Conservation (phyloP, 2,113 vertebrate species). For the Meleagris gallopavo region DNA sequence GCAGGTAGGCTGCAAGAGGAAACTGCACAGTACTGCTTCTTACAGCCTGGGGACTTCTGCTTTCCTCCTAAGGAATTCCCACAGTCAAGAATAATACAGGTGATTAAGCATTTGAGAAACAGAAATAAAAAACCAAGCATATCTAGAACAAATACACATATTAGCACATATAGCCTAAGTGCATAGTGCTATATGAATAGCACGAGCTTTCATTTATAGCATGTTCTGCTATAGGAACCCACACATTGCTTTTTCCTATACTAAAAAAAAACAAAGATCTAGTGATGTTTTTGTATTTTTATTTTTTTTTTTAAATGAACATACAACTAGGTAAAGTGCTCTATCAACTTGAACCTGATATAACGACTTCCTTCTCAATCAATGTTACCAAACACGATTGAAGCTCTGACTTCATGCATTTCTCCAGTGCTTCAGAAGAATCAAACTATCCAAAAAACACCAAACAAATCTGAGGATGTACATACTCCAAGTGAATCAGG, state of each 20-base stretch:
- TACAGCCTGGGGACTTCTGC: not conserved
- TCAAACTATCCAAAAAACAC: not conserved
- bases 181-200: accelerated
- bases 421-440: not conserved
- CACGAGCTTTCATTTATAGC: not conserved
- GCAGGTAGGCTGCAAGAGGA: accelerated
- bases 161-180: not conserved
- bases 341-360: not conserved
- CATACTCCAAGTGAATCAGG: not conserved
- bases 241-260: not conserved
- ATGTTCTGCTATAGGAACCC: not conserved
- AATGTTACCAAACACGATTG: accelerated
- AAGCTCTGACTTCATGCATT: not conserved
- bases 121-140: not conserved
- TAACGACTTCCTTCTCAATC: not conserved
- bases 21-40: not conserved
- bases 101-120: not conserved
- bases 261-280: not conserved
- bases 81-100: not conserved
- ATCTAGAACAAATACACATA: accelerated
- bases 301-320: not conserved
- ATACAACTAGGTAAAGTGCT: not conserved
- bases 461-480: not conserved
- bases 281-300: not conserved
- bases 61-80: not conserved